phyloP scores from a whole-genome alignment of 2,113 vertebrate genomes.

The Procavia capensis region DNA sequence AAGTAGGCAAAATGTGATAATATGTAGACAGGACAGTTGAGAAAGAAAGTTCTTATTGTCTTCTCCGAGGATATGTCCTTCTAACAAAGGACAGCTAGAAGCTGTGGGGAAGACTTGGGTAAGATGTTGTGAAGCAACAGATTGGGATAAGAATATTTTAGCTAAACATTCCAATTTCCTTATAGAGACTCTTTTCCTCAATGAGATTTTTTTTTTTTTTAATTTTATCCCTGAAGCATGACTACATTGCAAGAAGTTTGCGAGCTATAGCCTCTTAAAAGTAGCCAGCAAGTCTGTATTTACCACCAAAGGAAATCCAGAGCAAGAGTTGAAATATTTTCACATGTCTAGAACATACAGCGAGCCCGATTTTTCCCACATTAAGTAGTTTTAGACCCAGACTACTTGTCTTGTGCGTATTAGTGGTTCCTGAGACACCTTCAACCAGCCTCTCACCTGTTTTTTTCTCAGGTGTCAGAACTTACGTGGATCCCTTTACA shows the following conservation, averaged over 20 bases:
- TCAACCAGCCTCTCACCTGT: slow-evolving; percentile 72
- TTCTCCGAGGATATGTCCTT: background rate
- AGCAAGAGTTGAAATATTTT: slow-evolving; percentile 12
- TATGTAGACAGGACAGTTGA: background rate
- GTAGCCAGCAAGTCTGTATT: slow-evolving; percentile 44
- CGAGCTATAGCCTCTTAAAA: background rate
- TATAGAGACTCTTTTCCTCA: background rate
- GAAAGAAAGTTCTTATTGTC: background rate
- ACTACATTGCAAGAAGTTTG: slow-evolving; percentile 39
- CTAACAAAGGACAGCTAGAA: background rate
- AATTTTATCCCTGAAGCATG: slow-evolving; percentile 36
- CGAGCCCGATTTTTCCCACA: background rate
- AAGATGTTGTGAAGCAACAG: no score
- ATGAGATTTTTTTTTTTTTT: background rate
- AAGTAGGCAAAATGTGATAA: background rate
- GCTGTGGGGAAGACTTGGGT: background rate
- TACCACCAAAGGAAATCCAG: slow-evolving; percentile 46
- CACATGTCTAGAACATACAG: background rate
- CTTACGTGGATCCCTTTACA: slow-evolving; percentile 98
- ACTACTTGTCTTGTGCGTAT: background rate
- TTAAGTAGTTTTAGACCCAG: background rate
- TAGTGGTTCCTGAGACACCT: slow-evolving; percentile 11
- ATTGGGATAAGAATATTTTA: background rate
- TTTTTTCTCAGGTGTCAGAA: slow-evolving; percentile 93
- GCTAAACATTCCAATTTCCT: background rate